Base-by-base conservation (phyloP, 2,888 invertebrate species). In the Euzophera pinguis region DNA sequence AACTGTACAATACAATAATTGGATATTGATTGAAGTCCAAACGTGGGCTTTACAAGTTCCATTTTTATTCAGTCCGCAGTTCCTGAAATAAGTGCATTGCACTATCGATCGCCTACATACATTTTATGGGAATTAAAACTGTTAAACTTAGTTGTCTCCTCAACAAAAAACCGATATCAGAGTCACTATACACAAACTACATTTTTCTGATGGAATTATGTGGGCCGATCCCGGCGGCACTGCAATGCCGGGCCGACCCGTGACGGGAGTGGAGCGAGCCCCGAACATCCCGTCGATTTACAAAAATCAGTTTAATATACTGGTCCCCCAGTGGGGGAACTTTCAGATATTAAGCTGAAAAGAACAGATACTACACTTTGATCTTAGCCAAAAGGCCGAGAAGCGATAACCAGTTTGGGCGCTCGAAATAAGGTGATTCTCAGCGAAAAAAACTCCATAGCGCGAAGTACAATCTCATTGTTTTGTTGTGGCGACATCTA, bases 281-380 rank as follows among this genome's bases (percentile, higher is more conserved):
- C 47, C 47, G 37, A 48, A 48, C 47, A 48, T 48, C 47, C 47
- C 47, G 47, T 48, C 47, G 47, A 8, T 13, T 48, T 37, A 48
- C 47, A 48, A 48, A 48, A 48, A 48, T 48, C 47, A 48, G 47
- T 48, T 37, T 48, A 48, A 48, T 48, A 48, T 48, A 48, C 47
- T 48, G 47, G 47, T 48, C 47, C 47, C 47, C 37, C 47, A 8
- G 35, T 48, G 47, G 37, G 47, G 47, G 47, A 48, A 48, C 47
- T 48, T 48, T 35, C 47, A 48, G 47, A 48, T 48, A 48, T 48
- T 48, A 48, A 48, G 47, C 47, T 48, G 47, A 48, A 35, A 48
- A 48, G 47, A 48, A 48, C 47, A 48, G 47, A 48, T 48, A 48
- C 47, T 48, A 48, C 47, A 48, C 47, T 48, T 48, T 48, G 47